A percentile compares a stretch with the other conserved stretches of the same genome.
Conservation (phyloP, 2,888 invertebrate species). For the Poecilobothrus nobilitatus region DNA sequence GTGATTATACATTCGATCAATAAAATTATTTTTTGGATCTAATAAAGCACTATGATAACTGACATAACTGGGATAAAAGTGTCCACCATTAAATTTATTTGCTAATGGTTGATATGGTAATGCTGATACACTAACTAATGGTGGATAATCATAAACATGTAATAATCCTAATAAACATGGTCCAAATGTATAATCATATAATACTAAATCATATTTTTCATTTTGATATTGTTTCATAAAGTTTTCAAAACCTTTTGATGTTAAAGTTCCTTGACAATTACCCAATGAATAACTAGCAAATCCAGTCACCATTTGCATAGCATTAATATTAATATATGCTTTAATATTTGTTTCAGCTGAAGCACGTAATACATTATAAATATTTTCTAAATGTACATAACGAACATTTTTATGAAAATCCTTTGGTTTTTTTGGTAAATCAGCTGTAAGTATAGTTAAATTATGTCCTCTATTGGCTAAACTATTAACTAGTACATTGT, state of each 20-base stretch:
- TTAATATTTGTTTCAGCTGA: not conserved
- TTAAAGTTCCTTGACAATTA: slow-evolving; percentile 12
- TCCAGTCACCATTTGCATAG: not conserved
- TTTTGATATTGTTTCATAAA: slow-evolving; percentile 30
- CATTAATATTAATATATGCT: not conserved
- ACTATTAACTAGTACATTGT: slow-evolving; percentile 26
- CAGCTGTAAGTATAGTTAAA: slow-evolving; percentile 28
- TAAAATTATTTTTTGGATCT: slow-evolving; percentile 28
- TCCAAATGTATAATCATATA: slow-evolving; percentile 34
- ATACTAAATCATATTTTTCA: slow-evolving; percentile 34
- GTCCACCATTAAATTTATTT: slow-evolving; percentile 27
- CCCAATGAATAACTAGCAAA: not conserved
- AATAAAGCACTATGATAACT: slow-evolving; percentile 24
- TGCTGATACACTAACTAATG: slow-evolving; percentile 32
- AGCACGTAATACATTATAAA: slow-evolving; percentile 21
- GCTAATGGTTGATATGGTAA: slow-evolving; percentile 27
- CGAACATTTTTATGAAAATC: slow-evolving; percentile 26
- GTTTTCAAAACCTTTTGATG: slow-evolving; percentile 27
- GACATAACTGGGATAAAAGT: slow-evolving; percentile 29
- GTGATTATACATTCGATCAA: slow-evolving; percentile 28
- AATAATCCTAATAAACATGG: slow-evolving; percentile 33
- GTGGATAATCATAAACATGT: slow-evolving; percentile 33
- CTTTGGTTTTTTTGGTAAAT: slow-evolving; percentile 23
- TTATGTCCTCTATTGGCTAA: slow-evolving; percentile 28
- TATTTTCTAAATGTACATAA: slow-evolving; percentile 31